phyloP scores from a whole-genome alignment of 2,113 vertebrate genomes.

The Plestiodon gilberti region DNA sequence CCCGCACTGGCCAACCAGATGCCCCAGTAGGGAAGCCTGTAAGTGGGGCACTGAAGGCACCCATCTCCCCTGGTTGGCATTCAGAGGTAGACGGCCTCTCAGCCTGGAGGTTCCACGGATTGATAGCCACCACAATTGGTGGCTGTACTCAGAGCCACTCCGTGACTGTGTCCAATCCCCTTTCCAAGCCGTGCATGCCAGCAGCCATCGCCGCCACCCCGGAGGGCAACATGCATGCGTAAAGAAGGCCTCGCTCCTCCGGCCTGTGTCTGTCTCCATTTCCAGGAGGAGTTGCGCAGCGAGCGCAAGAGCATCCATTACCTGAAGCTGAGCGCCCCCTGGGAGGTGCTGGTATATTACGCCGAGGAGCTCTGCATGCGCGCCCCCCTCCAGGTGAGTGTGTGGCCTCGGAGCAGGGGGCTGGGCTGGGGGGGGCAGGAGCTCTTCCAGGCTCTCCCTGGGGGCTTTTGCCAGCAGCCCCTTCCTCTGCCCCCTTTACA shows the following conservation, averaged over 20 bases:
- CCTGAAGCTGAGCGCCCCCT: constrained; percentile 76
- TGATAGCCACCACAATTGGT: no score
- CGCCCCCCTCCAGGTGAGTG: constrained; percentile 76
- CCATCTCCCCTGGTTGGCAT: no score
- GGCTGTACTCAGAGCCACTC: no score
- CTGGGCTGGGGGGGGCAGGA: background rate
- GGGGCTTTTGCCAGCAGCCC: background rate
- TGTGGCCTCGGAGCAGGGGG: background rate
- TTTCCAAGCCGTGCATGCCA: no score
- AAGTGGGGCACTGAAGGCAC: background rate
- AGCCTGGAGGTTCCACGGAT: no score
- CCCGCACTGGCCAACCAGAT: no score
- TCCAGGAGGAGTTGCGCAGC: constrained; percentile 78
- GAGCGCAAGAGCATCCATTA: constrained; percentile 77
- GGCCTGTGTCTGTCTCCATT: background rate
- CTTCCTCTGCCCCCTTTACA: constrained; percentile 22
- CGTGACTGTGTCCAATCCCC: no score
- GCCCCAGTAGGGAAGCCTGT: background rate
- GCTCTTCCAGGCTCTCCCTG: background rate
- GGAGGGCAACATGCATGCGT: no score
- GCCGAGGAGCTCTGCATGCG: constrained; percentile 78
- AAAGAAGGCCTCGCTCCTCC: no score
- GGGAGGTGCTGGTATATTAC: constrained; percentile 76
- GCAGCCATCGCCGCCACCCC: no score
- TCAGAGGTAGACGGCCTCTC: no score